Percentiles rank a stretch among this genome's conserved stretches.
Evolutionary conservation across 2,888 invertebrate genomes (phyloP).

Genomic region (Anoncus sp.): DNA sequence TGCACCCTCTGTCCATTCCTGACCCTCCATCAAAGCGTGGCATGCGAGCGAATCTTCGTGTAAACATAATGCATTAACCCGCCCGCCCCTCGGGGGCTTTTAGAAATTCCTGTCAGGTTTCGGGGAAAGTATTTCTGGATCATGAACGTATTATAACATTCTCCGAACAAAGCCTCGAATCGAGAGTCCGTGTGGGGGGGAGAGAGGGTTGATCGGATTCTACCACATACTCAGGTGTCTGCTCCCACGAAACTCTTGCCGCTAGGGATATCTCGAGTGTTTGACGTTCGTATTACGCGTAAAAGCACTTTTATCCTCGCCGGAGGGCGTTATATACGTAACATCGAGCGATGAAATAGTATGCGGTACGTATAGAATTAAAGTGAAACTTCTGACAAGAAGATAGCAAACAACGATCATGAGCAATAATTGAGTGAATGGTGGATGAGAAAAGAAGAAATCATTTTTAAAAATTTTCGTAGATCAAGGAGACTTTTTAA

Average conservation of each 20-base stretch:
- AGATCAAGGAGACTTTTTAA: too few species aligned
- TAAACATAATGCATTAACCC: neutral
- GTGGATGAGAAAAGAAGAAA: too few species aligned
- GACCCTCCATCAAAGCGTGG: neutral
- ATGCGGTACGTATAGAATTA: neutral
- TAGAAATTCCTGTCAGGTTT: conserved; percentile 38
- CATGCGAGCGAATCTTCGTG: neutral
- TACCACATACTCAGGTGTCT: conserved; percentile 79
- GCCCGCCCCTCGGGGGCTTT: conserved; percentile 13
- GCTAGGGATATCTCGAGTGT: conserved; percentile 71
- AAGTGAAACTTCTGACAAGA: neutral
- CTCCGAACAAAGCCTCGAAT: conserved; percentile 33
- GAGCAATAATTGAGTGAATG: too few species aligned
- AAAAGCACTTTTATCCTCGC: conserved; percentile 74
- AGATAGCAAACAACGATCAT: neutral
- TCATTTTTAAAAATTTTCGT: too few species aligned
- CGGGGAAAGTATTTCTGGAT: conserved; percentile 21
- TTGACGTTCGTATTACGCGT: conserved; percentile 80
- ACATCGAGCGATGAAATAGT: neutral
- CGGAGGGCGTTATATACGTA: conserved; percentile 5
- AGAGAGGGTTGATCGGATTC: conserved; percentile 65
- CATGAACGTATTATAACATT: conserved; percentile 22
- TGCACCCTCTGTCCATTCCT: conserved; percentile 1
- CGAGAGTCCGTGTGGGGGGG: conserved; percentile 27
- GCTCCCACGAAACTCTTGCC: conserved; percentile 72